Percentiles rank a stretch among this genome's conserved stretches.
phyloP scores from a whole-genome alignment of 1,140 invertebrate species.

The Tetramorium alpestre region DNA sequence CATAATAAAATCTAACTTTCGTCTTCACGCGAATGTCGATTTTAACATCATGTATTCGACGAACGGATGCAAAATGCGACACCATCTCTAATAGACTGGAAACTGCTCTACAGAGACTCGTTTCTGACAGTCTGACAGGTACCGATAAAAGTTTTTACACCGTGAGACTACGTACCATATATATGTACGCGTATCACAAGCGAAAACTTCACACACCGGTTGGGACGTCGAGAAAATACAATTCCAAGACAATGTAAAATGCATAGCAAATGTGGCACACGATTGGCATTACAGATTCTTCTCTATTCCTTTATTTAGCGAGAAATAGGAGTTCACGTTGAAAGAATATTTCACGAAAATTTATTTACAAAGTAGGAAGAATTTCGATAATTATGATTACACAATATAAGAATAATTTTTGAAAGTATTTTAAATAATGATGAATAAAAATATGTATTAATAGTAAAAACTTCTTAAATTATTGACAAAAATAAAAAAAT shows the following conservation, averaged over 20 bases:
- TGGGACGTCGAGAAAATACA: conserved; percentile 22
- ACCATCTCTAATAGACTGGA: conserved; percentile 56
- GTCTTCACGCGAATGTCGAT: background rate
- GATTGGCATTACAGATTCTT: conserved; percentile 10
- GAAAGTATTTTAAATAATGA: background rate
- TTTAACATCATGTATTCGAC: conserved; percentile 1
- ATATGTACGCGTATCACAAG: background rate
- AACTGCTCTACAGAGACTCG: conserved; percentile 22
- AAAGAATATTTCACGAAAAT: background rate
- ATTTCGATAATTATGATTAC: background rate
- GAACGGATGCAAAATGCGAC: conserved; percentile 44
- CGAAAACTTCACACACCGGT: conserved; percentile 14
- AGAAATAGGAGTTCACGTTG: background rate
- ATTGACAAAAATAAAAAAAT: background rate
- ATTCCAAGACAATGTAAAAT: conserved; percentile 39
- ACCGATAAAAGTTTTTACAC: conserved; percentile 66
- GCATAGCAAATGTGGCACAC: background rate
- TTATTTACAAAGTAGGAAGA: background rate
- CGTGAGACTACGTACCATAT: background rate
- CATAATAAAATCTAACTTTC: conserved; percentile 1
- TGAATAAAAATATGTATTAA: too few species aligned
- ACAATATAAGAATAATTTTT: background rate
- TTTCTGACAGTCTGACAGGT: conserved; percentile 61
- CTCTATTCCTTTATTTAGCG: background rate
- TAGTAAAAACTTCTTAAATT: background rate